Conservation (phyloP, 2,888 invertebrate species). For the Sinotaia quadrata region DNA sequence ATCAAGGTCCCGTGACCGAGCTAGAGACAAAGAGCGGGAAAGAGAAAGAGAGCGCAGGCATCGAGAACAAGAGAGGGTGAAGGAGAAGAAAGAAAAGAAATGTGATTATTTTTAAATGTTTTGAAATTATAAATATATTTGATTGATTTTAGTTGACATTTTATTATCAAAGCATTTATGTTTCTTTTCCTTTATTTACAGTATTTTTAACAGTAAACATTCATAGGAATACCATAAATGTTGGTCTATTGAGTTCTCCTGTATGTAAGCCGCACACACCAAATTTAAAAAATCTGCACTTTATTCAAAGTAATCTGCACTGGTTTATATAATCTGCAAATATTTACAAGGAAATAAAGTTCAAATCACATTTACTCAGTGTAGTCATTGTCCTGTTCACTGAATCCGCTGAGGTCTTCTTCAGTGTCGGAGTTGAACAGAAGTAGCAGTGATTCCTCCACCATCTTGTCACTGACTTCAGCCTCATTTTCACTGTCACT, state of each 20-base stretch:
- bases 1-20: constrained; percentile 44
- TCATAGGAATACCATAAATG: too few relatives aligned
- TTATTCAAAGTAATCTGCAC: background rate
- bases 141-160: too few relatives aligned
- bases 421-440: constrained; percentile 12
- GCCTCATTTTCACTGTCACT: too few relatives aligned
- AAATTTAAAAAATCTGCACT: background rate
- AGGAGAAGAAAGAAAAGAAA: constrained; percentile 45
- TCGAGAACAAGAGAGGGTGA: constrained; percentile 39
- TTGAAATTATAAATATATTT: too few relatives aligned
- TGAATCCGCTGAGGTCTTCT: constrained; percentile 15
- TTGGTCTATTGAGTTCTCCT: too few relatives aligned
- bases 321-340: background rate
- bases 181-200: background rate
- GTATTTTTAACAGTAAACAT: background rate
- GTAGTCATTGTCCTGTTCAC: background rate
- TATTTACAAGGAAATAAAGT: background rate
- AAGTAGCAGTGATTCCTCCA: background rate
- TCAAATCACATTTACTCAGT: constrained; percentile 3
- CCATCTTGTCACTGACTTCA: constrained; percentile 14
- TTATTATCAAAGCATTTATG: too few relatives aligned
- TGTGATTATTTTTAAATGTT: constrained; percentile 17
- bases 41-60: constrained; percentile 42
- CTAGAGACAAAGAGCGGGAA: constrained; percentile 45
- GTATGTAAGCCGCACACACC: background rate